These are phyloP conservation scores for Ophion obscuratus DNA, from an alignment of 2,888 invertebrate species.

Conservation along the genomic window DNA sequence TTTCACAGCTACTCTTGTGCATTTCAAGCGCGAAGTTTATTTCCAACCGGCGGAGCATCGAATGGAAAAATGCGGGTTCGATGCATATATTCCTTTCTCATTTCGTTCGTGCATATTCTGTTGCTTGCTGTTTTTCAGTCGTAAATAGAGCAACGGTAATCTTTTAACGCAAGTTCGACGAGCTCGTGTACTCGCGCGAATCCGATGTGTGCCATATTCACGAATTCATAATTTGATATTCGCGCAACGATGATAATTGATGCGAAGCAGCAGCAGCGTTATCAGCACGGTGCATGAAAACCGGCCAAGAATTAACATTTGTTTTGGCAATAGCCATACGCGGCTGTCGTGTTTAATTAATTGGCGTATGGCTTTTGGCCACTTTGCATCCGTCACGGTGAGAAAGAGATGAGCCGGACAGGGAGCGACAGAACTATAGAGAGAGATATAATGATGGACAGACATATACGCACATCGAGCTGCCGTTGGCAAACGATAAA, in stretches of 20 bases:
- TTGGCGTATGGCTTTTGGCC: constrained; percentile 5
- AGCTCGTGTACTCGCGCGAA: background rate
- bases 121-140: background rate
- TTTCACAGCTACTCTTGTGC: background rate
- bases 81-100: background rate
- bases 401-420: background rate
- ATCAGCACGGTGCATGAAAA: constrained; percentile 14
- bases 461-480: background rate
- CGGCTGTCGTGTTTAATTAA: constrained; percentile 31
- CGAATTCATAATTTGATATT: constrained; percentile 32
- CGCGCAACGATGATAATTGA: constrained; percentile 12
- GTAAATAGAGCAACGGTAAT: constrained; percentile 11
- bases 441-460: background rate
- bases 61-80: background rate
- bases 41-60: background rate
- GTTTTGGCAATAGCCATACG: constrained; percentile 32
- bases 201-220: constrained; percentile 5
- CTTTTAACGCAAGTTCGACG: background rate
- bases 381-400: constrained; percentile 35
- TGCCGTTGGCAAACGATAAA: constrained; percentile 44
- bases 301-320: background rate
- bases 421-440: background rate
- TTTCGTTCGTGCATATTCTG: background rate
- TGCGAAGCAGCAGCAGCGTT: background rate
- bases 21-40: background rate